Conservation (phyloP, 2,113 vertebrate species). For the Oxyura jamaicensis region DNA sequence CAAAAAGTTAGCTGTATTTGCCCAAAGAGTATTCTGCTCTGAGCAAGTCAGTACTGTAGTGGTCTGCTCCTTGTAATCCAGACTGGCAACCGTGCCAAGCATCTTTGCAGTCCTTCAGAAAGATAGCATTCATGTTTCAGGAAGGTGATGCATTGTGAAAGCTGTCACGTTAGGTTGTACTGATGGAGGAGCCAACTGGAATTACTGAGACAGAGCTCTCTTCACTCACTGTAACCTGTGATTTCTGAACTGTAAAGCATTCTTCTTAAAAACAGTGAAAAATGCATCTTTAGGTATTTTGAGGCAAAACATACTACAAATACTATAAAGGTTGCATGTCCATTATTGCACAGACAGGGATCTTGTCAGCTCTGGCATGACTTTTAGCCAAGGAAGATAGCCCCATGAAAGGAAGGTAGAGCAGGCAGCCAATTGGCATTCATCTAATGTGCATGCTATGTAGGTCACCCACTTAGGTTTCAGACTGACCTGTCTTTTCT, state of each 20-base stretch:
- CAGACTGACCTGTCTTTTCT: neutral
- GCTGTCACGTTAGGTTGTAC: conserved; percentile 58
- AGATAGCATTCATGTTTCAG: neutral
- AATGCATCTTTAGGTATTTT: neutral
- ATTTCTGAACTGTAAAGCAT: conserved; percentile 41
- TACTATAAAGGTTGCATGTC: neutral
- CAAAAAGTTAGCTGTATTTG: neutral
- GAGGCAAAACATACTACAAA: neutral
- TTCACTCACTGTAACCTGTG: neutral
- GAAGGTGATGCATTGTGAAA: conserved; percentile 61
- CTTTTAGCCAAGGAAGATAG: neutral
- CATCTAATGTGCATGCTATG: neutral
- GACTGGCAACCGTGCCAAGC: conserved; percentile 52
- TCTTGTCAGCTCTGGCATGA: neutral
- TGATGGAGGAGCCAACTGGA: conserved; percentile 22
- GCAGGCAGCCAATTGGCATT: neutral
- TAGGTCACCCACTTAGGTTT: neutral
- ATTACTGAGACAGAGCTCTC: conserved; percentile 54
- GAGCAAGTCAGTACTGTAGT: neutral
- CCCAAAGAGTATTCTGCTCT: neutral
- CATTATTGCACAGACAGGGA: neutral
- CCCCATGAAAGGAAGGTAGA: neutral
- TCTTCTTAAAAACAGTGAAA: neutral
- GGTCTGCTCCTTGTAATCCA: conserved; percentile 51
- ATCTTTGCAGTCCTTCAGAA: conserved; percentile 52